A percentile compares a stretch with the other conserved stretches of the same genome.
Conservation (phyloP, 2,113 vertebrate species). For the Amphilophus citrinellus region DNA sequence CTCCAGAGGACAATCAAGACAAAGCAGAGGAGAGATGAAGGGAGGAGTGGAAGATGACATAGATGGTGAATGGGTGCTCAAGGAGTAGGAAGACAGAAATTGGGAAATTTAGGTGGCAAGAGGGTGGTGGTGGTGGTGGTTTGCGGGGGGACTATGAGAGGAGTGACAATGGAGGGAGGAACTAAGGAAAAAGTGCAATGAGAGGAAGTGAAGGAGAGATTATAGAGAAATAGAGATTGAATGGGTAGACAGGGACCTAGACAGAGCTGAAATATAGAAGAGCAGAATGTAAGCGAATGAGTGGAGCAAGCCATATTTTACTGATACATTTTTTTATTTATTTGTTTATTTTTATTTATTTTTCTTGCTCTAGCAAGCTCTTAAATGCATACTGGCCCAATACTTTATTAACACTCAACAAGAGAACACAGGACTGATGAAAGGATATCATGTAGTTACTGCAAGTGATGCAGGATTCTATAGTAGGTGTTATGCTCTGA, state of each 20-base stretch:
- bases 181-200: conserved; percentile 8
- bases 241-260: conserved; percentile 5
- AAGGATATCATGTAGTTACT: too few relatives aligned
- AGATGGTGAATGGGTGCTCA: conserved; percentile 40
- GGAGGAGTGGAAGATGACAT: conserved; percentile 36
- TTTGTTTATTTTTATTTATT: neutral
- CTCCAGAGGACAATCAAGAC: conserved; percentile 65
- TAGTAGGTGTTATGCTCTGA: neutral
- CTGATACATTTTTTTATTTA: neutral
- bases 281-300: neutral
- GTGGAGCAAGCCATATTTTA: neutral
- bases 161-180: neutral
- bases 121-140: conserved; percentile 16
- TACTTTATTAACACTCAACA: too few relatives aligned
- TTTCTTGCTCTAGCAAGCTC: neutral
- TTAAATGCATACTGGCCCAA: neutral
- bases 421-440: too few relatives aligned
- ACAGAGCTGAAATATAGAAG: neutral
- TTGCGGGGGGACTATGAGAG: conserved; percentile 11
- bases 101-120: conserved; percentile 50
- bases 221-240: conserved; percentile 3
- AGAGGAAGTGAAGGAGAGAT: neutral
- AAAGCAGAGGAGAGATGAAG: conserved; percentile 41
- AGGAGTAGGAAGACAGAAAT: conserved; percentile 45
- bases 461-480: neutral